Evolutionary conservation across 2,888 invertebrate genomes (phyloP).

Genomic region (Meganola albula): DNA sequence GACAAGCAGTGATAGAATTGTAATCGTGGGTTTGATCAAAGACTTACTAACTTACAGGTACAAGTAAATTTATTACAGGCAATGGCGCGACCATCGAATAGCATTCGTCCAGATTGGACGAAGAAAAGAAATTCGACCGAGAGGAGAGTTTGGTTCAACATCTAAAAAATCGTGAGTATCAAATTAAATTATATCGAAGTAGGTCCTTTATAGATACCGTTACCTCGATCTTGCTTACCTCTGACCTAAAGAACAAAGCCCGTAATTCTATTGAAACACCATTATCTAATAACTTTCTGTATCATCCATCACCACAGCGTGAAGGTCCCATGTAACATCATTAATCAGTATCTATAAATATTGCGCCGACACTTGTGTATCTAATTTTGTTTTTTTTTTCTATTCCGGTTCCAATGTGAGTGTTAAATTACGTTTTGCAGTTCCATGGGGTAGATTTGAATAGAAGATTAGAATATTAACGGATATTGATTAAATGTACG

Average conservation of each 20-base stretch:
- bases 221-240: constrained; percentile 31
- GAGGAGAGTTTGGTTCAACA: too few relatives aligned
- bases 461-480: neutral
- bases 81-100: too few relatives aligned
- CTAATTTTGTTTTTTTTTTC: constrained; percentile 45
- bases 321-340: constrained; percentile 57
- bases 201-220: too few relatives aligned
- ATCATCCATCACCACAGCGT: constrained; percentile 61
- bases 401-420: constrained; percentile 7
- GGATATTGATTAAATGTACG: neutral
- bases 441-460: constrained; percentile 11
- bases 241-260: constrained; percentile 63
- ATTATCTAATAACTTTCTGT: constrained; percentile 71
- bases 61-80: too few relatives aligned
- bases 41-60: too few relatives aligned
- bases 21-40: too few relatives aligned
- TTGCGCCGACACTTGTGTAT: constrained; percentile 63
- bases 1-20: too few relatives aligned
- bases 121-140: too few relatives aligned
- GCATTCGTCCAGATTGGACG: too few relatives aligned
- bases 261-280: constrained; percentile 73
- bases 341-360: constrained; percentile 76
- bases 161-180: too few relatives aligned
- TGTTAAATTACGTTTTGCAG: constrained; percentile 17
- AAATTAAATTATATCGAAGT: too few relatives aligned